These are phyloP conservation scores for Cuniculus paca DNA, from an alignment of 2,797 vertebrate species.

Conservation along the genomic window DNA sequence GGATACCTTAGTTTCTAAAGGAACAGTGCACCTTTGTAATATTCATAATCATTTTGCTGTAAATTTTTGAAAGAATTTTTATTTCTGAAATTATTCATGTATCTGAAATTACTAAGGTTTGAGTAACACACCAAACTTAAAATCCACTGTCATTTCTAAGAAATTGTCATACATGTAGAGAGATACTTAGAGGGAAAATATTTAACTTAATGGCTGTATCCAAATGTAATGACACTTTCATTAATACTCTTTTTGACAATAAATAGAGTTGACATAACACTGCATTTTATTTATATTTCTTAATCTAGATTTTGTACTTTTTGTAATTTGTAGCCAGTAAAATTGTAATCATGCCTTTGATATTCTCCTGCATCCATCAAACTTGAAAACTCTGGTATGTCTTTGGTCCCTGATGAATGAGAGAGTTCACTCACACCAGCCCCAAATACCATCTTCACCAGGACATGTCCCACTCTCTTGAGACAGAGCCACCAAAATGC, in stretches of 20 bases:
- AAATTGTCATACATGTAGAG: background rate
- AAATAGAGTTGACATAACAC: conserved; percentile 1
- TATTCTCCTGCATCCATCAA: background rate
- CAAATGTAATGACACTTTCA: conserved; percentile 25
- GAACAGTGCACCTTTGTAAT: background rate
- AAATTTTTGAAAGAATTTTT: conserved; percentile 41
- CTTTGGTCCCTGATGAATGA: conserved; percentile 16
- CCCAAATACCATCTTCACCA: background rate
- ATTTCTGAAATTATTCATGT: conserved; percentile 15
- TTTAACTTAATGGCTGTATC: conserved; percentile 43
- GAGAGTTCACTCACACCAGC: background rate
- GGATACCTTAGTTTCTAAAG: background rate
- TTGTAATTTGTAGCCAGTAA: background rate
- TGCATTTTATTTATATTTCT: conserved; percentile 36
- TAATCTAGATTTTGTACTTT: background rate
- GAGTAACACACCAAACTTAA: background rate
- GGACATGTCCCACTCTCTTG: background rate
- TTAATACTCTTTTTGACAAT: background rate
- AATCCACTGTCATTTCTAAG: conserved; percentile 33
- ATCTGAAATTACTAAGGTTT: conserved; percentile 47
- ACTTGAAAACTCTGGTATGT: background rate
- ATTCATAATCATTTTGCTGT: background rate
- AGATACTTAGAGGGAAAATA: background rate
- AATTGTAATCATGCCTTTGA: background rate
- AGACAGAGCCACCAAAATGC: background rate